Percentiles rank a stretch among this genome's conserved stretches.
phyloP scores from a whole-genome alignment of 1,140 invertebrate genomes.

The Hypsibius dujardini region DNA sequence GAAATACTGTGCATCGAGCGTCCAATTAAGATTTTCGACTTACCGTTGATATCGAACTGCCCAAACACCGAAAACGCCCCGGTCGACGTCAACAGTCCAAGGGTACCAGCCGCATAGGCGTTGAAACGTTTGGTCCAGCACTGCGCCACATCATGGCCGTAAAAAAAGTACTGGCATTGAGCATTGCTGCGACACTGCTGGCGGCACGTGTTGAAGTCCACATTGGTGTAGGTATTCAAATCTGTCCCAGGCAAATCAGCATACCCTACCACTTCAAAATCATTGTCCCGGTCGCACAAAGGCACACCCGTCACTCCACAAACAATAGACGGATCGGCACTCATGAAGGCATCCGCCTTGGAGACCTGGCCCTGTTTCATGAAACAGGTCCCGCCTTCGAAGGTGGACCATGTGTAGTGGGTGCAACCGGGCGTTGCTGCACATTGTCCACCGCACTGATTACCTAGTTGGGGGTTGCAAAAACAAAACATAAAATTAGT shows the following conservation, averaged over 20 bases:
- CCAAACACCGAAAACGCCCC: neutral
- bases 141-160: neutral
- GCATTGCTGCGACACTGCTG: neutral
- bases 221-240: neutral
- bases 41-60: neutral
- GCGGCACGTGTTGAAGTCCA: neutral
- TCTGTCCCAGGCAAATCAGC: neutral
- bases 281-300: constrained; percentile 1
- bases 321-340: too few relatives aligned
- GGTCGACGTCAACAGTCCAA: neutral
- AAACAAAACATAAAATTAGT: too few relatives aligned
- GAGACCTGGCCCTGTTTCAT: too few relatives aligned
- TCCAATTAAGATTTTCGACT: too few relatives aligned
- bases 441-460: too few relatives aligned
- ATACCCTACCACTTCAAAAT: neutral
- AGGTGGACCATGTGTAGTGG: too few relatives aligned
- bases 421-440: too few relatives aligned
- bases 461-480: too few relatives aligned
- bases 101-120: neutral
- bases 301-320: too few relatives aligned
- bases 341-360: too few relatives aligned
- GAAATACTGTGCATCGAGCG: too few relatives aligned
- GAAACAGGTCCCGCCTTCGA: too few relatives aligned
- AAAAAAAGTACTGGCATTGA: neutral
- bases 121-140: neutral